A percentile compares a stretch with the other conserved stretches of the same genome.
These are phyloP conservation scores for Hoplodrina blanda DNA, from an alignment of 2,888 invertebrate genomes.

Conservation along the genomic window DNA sequence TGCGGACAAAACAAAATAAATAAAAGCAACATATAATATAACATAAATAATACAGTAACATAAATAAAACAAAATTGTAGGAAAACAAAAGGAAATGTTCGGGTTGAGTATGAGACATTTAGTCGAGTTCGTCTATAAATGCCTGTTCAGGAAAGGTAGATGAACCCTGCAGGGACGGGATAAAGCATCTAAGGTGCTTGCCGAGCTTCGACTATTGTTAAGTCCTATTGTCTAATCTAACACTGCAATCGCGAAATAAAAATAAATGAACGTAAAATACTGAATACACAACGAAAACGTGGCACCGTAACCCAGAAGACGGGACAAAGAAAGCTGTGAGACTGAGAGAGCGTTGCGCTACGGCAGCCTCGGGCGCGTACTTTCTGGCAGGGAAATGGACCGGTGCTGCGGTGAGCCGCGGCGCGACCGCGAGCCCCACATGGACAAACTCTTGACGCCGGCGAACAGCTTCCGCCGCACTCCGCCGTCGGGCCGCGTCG, in stretches of 20 bases:
- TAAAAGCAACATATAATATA: constrained; percentile 73
- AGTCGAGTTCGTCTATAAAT: constrained; percentile 64
- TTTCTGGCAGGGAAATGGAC: constrained; percentile 96
- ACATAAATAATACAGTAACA: constrained; percentile 65
- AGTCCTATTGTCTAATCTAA: constrained; percentile 85
- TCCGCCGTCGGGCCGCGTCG: constrained; percentile 91
- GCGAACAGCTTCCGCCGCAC: constrained; percentile 94
- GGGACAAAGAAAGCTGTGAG: constrained; percentile 88
- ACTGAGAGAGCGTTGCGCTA: constrained; percentile 86
- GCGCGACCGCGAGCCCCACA: constrained; percentile 93
- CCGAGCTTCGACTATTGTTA: constrained; percentile 84
- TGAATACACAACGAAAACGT: constrained; percentile 86
- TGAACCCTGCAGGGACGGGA: constrained; percentile 80
- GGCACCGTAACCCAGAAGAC: constrained; percentile 85
- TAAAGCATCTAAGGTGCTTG: constrained; percentile 85
- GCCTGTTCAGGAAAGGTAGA: constrained; percentile 69
- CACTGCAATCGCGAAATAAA: constrained; percentile 86
- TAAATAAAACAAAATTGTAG: constrained; percentile 67
- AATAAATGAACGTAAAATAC: constrained; percentile 79
- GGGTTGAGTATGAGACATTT: constrained; percentile 59
- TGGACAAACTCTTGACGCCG: constrained; percentile 95
- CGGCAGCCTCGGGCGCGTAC: constrained; percentile 91
- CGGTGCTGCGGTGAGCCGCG: constrained; percentile 94
- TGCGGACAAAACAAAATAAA: constrained; percentile 84
- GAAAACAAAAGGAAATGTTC: constrained; percentile 63